phyloP scores from a whole-genome alignment of 2,888 invertebrate genomes.

The Trichogramma evanescens region DNA sequence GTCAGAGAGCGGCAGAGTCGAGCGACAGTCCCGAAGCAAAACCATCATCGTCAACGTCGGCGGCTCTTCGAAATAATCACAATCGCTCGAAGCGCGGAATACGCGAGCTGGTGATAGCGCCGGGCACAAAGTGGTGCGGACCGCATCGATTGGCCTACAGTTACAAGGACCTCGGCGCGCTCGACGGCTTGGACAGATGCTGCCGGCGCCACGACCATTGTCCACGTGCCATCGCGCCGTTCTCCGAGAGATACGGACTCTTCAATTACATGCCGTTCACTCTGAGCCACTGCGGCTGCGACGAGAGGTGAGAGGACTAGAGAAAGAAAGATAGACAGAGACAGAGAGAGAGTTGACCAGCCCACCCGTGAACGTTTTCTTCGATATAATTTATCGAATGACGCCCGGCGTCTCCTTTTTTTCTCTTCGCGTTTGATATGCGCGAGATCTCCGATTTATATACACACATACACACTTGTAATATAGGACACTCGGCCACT shows the following conservation, averaged over 20 bases:
- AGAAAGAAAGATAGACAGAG: neutral
- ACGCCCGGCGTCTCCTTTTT: no score
- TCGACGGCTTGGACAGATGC: slow-evolving; percentile 72
- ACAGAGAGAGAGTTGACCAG: no score
- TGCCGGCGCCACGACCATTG: slow-evolving; percentile 85
- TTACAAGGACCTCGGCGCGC: slow-evolving; percentile 77
- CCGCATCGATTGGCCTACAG: slow-evolving; percentile 75
- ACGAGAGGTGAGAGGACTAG: slow-evolving; percentile 62
- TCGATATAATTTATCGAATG: no score
- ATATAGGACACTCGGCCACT: no score
- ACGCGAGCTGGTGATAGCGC: slow-evolving; percentile 67
- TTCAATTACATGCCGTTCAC: slow-evolving; percentile 88
- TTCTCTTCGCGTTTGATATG: no score
- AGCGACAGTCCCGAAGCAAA: slow-evolving; percentile 48
- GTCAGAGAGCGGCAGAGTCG: slow-evolving; percentile 40
- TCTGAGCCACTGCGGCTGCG: slow-evolving; percentile 86
- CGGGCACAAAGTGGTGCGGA: slow-evolving; percentile 93
- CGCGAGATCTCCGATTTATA: no score
- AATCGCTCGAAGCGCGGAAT: slow-evolving; percentile 15
- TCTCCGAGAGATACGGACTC: slow-evolving; percentile 75
- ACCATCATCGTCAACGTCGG: neutral
- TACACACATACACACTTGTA: no score
- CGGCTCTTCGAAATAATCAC: neutral
- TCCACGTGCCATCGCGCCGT: slow-evolving; percentile 74
- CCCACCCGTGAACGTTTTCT: no score